Base-by-base conservation (phyloP, 2,113 vertebrate species). In the Forbesichthys agassizii region DNA sequence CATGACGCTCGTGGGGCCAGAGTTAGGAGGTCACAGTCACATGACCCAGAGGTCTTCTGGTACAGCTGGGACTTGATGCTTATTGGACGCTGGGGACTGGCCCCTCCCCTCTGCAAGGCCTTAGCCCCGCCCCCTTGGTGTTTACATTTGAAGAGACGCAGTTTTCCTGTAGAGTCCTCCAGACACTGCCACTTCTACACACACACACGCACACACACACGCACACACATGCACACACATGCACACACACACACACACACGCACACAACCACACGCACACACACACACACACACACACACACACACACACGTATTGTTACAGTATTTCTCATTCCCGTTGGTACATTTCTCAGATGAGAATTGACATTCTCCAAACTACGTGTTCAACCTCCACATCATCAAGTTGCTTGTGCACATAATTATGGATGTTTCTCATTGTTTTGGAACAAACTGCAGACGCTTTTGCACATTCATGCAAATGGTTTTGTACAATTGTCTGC, bases 101-200 rank as follows among this genome's bases (percentile, higher is more conserved):
- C 66, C 16, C 88, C 81, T 27, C 92, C 92, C 18, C 79, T 73
- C 62, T 80, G 75, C 5, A 69, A 1, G 66, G 0, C 62, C 0
- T 54, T 77, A 7, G 66, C 20, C 0, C 69, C 80, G 0, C 84
- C 84, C 16, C 79, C 82, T 68, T 86, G 88, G 3, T 88, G 92
- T 79, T 97, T 98, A 81, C 97, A 99, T 69, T 98, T 98, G 87
- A 95, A 96, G 6, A 99, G 91, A 5, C 97, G 94, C 33, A 98
- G 92, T 16, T 93, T 96, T 56, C 97, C 97, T 0, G 92, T 86
- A 27, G 94, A 71, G 9, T 99, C 97, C 87, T 99, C 97, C 68
- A 97, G 93, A 63, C 97, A 99, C 89, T 98, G 96, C 97, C 97
- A 99, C 82, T 98, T 97, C 97, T 98, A 77, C 8, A 68, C 58